Evolutionary conservation across 2,113 vertebrate genomes (phyloP).

Genomic region (Cyanoderma ruficeps): DNA sequence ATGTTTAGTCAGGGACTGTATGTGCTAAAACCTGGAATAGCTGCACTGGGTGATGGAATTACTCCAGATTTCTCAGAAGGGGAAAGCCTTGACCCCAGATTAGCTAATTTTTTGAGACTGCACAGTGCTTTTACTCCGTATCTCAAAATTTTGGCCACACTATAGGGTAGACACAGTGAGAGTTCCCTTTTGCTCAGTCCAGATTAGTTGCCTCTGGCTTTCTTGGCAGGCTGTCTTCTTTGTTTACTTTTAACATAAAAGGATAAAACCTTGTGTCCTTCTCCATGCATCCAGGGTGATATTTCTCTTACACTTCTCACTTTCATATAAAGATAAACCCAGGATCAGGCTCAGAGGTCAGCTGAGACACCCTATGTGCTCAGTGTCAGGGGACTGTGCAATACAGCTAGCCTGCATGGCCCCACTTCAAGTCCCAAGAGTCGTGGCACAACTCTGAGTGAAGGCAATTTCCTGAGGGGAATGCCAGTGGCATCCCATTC

Average conservation of each 20-base stretch:
- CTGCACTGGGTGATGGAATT: not conserved
- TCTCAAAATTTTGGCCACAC: not conserved
- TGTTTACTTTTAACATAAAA: not conserved
- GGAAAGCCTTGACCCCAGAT: not conserved
- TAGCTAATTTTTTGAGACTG: not conserved
- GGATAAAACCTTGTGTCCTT: not conserved
- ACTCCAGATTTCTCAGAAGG: not conserved
- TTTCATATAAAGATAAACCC: not conserved
- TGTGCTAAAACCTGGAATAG: slow-evolving; percentile 5
- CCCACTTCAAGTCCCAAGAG: not conserved
- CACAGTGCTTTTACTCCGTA: not conserved
- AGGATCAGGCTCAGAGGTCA: not conserved
- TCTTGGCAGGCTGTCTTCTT: not conserved
- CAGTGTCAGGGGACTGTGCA: not conserved
- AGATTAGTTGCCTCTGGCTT: not conserved
- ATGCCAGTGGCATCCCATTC: not conserved
- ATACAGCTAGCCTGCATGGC: not conserved
- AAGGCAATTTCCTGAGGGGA: not conserved
- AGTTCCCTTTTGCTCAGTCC: not conserved
- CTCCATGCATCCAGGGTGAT: not conserved
- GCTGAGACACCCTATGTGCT: not conserved
- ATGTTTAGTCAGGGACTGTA: slow-evolving; percentile 1
- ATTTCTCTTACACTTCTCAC: not conserved
- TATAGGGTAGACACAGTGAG: not conserved
- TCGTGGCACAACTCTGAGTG: not conserved